phyloP scores from a whole-genome alignment of 2,888 invertebrate genomes.

The Nipponacmea schrenckii region DNA sequence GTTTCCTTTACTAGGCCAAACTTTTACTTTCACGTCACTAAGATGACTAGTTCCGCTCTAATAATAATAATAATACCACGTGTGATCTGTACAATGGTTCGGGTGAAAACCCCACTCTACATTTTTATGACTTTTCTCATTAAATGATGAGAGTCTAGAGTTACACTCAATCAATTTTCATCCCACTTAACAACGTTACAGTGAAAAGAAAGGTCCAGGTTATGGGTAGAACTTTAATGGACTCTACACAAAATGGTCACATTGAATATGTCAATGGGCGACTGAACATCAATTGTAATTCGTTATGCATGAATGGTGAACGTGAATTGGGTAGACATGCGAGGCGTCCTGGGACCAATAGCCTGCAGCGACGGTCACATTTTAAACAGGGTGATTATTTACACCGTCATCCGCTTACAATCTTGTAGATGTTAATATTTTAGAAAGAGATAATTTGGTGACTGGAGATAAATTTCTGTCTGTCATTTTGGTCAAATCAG shows the following conservation, averaged over 20 bases:
- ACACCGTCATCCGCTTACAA: not conserved
- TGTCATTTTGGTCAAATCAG: no score
- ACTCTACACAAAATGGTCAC: constrained; percentile 8
- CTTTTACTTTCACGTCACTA: not conserved
- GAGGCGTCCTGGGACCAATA: constrained; percentile 7
- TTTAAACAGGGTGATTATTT: not conserved
- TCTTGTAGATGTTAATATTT: no score
- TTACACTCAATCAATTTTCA: constrained; percentile 5
- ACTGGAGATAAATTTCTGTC: no score
- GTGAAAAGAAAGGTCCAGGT: not conserved
- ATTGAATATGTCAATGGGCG: constrained; percentile 6
- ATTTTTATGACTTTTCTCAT: constrained; percentile 9
- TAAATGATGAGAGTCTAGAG: constrained; percentile 6
- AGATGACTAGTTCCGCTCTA: no score
- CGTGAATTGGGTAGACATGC: not conserved
- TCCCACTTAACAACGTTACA: constrained; percentile 7
- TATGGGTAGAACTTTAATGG: constrained; percentile 5
- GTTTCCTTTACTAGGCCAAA: not conserved
- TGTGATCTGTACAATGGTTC: not conserved
- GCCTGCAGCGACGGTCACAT: not conserved
- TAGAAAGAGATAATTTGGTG: no score
- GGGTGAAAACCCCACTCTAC: not conserved
- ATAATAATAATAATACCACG: not conserved
- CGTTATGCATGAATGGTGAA: not conserved
- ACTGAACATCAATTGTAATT: not conserved